Evolutionary conservation across 2,113 vertebrate species (phyloP).

Genomic region (Salvelinus namaycush): DNA sequence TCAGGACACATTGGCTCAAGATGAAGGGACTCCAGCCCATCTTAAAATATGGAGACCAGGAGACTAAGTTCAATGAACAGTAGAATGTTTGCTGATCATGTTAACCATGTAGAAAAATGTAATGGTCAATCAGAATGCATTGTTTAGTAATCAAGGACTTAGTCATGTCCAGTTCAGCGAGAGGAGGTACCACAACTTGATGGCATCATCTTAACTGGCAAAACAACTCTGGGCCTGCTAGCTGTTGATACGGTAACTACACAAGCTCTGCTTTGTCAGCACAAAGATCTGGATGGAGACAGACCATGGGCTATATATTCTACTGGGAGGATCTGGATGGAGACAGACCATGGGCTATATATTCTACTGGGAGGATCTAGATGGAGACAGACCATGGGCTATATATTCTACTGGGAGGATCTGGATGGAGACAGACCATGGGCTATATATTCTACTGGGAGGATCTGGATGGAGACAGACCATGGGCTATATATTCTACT

Average conservation of each 20-base stretch:
- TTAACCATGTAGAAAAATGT: no score
- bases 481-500: neutral
- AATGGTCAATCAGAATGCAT: no score
- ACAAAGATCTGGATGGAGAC: neutral
- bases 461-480: neutral
- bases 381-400: neutral
- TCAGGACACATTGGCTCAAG: no score
- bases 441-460: neutral
- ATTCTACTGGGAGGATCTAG: neutral
- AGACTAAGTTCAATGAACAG: no score
- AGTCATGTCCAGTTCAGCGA: no score
- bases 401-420: neutral
- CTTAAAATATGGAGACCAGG: no score
- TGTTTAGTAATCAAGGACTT: no score
- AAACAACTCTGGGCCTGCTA: neutral
- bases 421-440: neutral
- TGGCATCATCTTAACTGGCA: neutral
- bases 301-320: neutral
- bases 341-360: neutral
- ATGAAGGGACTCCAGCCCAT: no score
- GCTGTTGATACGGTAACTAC: neutral
- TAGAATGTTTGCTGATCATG: no score
- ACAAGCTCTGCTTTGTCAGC: neutral
- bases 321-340: neutral
- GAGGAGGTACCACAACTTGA: no score